Base-by-base conservation (phyloP, 64 coral and sea anemone species). In the Montipora efflorescens region DNA sequence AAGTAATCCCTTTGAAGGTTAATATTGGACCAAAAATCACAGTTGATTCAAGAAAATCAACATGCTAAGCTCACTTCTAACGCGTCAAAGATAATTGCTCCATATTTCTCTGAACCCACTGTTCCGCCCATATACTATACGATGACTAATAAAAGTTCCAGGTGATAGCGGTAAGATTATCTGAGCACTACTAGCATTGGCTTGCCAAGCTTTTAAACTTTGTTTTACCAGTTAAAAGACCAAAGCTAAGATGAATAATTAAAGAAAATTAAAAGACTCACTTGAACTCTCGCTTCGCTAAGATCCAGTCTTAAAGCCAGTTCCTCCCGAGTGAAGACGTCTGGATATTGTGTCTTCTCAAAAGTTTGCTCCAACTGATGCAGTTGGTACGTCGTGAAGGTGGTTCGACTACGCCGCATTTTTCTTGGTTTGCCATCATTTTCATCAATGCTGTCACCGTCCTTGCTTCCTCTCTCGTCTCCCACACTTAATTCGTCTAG, bases 331-430 rank as follows among this genome's bases (percentile, higher is more conserved):
- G 96, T 95, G 48, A 98, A 98, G 0, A 98, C 96, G 74, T 98
- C 96, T 0, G 96, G 96, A 67, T 98, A 98, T 75, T 98, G 96
- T 0, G 96, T 98, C 64, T 98, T 98, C 51, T 98, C 96, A 58
- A 98, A 98, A 25, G 96, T 93, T 19, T 93, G 89, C 69, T 98
- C 96, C 5, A 98, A 85, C 78, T 98, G 96, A 53, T 98, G 96
- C 48, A 98, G 69, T 36, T 98, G 96, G 67, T 98, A 98, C 0
- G 96, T 98, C 8, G 96, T 98, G 19, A 98, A 98, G 2, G 96
- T 98, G 1, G 96, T 98, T 73, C 96, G 81, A 84, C 96, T 98
- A 3, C 96, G 68, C 0, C 96, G 76, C 79, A 98, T 91, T 89
- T 98, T 98, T 20, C 96, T 81, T 3, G 93, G 76, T 44, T 98